Percentiles rank a stretch among this genome's conserved stretches.
phyloP scores from a whole-genome alignment of 2,888 invertebrate species.

The Cynaeus angustus region DNA sequence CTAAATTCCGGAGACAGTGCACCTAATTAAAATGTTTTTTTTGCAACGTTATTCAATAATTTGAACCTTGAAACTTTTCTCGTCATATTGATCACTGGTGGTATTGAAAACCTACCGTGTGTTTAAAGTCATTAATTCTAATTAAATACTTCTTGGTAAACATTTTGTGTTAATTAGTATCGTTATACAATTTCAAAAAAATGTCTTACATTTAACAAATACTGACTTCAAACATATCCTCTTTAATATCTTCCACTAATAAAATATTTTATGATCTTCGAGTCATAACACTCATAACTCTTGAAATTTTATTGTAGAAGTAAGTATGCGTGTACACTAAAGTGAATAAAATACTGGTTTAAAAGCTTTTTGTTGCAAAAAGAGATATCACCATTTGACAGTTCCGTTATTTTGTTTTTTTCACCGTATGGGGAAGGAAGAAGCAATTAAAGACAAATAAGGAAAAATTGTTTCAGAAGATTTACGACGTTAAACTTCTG shows the following conservation, averaged over 20 bases:
- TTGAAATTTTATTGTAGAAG: slow-evolving; percentile 19
- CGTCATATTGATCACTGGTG: slow-evolving; percentile 9
- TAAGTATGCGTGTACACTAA: slow-evolving; percentile 25
- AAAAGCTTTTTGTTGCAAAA: too few species aligned
- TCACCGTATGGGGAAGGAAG: too few species aligned
- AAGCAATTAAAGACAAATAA: slow-evolving; percentile 23
- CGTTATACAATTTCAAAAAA: too few species aligned
- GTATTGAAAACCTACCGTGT: slow-evolving; percentile 1
- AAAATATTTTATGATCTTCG: slow-evolving; percentile 23
- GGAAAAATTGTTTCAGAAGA: slow-evolving; percentile 17
- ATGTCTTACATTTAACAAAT: background rate
- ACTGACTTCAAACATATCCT: slow-evolving; percentile 8
- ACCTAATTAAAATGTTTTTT: slow-evolving; percentile 21
- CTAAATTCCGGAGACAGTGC: too few species aligned
- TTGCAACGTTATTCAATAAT: slow-evolving; percentile 7
- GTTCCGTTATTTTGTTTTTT: too few species aligned
- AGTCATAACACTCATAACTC: slow-evolving; percentile 5
- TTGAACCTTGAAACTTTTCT: slow-evolving; percentile 5
- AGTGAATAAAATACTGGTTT: background rate
- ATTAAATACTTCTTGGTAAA: slow-evolving; percentile 5
- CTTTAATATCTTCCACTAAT: slow-evolving; percentile 13
- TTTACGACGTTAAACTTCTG: slow-evolving; percentile 10
- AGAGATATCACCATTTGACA: too few species aligned
- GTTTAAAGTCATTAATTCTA: slow-evolving; percentile 23
- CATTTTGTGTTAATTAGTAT: too few species aligned